Percentiles rank a stretch among this genome's conserved stretches.
phyloP scores from a whole-genome alignment of 2,797 vertebrate species.

The Manis crassicaudata region DNA sequence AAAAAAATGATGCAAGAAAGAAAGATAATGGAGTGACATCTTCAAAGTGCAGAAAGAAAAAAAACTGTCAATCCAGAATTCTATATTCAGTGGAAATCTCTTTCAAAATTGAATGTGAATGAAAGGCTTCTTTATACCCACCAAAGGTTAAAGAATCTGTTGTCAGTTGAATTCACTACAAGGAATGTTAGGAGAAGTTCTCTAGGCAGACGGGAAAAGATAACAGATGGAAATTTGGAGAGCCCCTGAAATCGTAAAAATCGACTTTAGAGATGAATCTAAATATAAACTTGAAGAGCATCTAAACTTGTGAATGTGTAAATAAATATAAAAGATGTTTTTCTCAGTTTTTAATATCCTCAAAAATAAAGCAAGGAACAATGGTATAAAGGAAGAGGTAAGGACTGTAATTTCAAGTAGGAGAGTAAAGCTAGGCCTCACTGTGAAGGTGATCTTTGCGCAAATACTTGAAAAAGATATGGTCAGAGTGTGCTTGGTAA shows the following conservation, averaged over 20 bases:
- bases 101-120: slow-evolving; percentile 24
- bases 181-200: not conserved
- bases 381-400: not conserved
- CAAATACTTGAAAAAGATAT: not conserved
- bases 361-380: slow-evolving; percentile 11
- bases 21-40: not conserved
- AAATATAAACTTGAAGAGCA: not conserved
- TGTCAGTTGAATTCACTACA: not conserved
- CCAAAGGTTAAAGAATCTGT: not conserved
- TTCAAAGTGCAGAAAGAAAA: not conserved
- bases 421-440: not conserved
- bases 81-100: not conserved
- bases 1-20: not conserved
- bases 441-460: not conserved
- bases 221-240: not conserved
- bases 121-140: not conserved
- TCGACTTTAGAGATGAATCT: not conserved
- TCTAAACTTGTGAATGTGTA: not conserved
- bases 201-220: not conserved
- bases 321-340: not conserved
- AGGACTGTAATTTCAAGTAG: not conserved
- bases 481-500: not conserved
- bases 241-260: not conserved
- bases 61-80: not conserved
- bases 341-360: not conserved